A percentile compares a stretch with the other conserved stretches of the same genome.
These are phyloP conservation scores for Tyrophagus putrescentiae DNA, from an alignment of 1,140 invertebrate genomes.

Conservation along the genomic window DNA sequence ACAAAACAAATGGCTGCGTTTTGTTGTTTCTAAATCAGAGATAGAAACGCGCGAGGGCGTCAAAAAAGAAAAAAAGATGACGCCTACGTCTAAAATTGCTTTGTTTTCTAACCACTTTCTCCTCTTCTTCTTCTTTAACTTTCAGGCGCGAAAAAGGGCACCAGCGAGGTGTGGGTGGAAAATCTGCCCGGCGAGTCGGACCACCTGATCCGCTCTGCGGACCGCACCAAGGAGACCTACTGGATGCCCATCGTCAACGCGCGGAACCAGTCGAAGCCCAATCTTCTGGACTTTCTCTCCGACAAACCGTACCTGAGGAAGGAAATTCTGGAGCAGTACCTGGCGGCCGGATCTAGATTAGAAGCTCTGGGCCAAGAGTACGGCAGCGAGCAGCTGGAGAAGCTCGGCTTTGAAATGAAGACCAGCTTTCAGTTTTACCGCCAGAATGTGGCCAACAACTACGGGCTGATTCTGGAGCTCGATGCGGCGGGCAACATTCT, in stretches of 20 bases:
- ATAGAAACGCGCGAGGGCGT: too few species aligned
- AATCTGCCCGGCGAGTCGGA: conserved; percentile 65
- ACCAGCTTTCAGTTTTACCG: conserved; percentile 29
- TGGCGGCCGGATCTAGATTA: conserved; percentile 24
- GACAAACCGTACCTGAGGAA: conserved; percentile 32
- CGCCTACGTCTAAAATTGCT: too few species aligned
- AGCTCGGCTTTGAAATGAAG: conserved; percentile 36
- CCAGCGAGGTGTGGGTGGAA: conserved; percentile 52
- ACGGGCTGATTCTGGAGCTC: conserved; percentile 42
- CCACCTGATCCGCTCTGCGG: conserved; percentile 50
- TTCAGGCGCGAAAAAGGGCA: conserved; percentile 47
- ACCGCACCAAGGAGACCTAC: conserved; percentile 42
- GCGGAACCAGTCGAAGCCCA: conserved; percentile 29
- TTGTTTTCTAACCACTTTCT: too few species aligned
- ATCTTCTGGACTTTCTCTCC: conserved; percentile 31
- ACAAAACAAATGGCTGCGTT: too few species aligned
- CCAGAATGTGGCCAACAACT: conserved; percentile 23
- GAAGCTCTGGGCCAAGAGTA: conserved; percentile 21
- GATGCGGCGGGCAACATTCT: conserved; percentile 50
- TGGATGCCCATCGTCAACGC: conserved; percentile 44
- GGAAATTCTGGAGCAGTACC: conserved; percentile 29
- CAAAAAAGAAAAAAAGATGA: too few species aligned
- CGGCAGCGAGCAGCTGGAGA: conserved; percentile 1
- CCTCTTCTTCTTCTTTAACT: background rate
- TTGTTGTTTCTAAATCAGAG: too few species aligned